Percentiles rank a stretch among this genome's conserved stretches.
These are phyloP conservation scores for Mobula hypostoma DNA, from an alignment of 2,113 vertebrate species.

Conservation along the genomic window DNA sequence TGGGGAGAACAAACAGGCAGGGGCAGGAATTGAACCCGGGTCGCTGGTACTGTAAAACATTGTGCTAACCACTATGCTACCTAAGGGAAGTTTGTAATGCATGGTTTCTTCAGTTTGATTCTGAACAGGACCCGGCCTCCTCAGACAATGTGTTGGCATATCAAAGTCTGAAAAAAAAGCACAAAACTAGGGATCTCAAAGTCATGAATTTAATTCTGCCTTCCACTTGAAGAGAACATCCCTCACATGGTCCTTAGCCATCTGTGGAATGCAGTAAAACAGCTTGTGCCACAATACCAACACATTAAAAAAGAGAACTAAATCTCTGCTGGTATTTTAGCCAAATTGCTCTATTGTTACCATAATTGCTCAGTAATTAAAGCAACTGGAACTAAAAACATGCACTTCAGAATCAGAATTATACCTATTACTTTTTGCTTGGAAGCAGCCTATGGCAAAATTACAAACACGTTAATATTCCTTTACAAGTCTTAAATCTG, in stretches of 20 bases:
- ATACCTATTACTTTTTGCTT: no score
- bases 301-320: background rate
- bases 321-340: background rate
- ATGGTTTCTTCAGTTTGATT: constrained; percentile 26
- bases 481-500: no score
- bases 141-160: background rate
- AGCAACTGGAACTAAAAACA: background rate
- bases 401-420: no score
- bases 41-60: no score
- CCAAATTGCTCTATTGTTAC: background rate
- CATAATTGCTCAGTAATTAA: background rate
- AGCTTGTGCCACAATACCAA: background rate
- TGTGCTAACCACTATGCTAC: no score
- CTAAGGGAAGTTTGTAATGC: background rate
- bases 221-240: background rate
- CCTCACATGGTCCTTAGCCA: background rate
- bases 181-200: background rate
- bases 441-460: no score
- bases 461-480: no score
- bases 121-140: background rate
- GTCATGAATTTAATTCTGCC: background rate
- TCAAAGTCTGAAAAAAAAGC: background rate
- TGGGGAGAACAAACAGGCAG: no score
- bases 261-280: background rate
- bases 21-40: no score